Evolutionary conservation across 2,113 vertebrate genomes (phyloP).

Genomic region (Siphamia tubifer): DNA sequence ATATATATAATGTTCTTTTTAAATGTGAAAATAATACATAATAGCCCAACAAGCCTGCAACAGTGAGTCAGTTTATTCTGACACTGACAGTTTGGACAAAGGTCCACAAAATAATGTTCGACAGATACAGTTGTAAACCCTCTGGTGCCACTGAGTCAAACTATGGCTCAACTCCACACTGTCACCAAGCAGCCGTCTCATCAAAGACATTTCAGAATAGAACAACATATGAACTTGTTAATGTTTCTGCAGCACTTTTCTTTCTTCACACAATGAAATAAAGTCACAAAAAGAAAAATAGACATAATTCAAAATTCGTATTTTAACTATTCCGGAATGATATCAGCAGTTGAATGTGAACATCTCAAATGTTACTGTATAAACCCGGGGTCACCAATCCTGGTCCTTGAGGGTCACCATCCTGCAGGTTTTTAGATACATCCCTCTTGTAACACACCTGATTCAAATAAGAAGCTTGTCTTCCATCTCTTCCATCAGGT

Average conservation of each 20-base stretch:
- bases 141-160: not conserved
- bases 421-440: too few species aligned
- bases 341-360: not conserved
- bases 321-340: constrained; percentile 38
- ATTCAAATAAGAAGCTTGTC: too few species aligned
- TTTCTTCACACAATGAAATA: not conserved
- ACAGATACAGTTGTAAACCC: not conserved
- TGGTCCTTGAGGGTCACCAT: too few species aligned
- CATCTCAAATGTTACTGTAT: not conserved
- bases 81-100: constrained; percentile 2
- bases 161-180: too few species aligned
- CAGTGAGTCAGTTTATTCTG: constrained; percentile 32
- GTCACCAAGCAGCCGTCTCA: too few species aligned
- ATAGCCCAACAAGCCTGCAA: not conserved
- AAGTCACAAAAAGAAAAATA: not conserved
- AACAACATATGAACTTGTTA: not conserved
- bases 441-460: too few species aligned
- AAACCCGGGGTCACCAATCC: too few species aligned
- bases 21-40: not conserved
- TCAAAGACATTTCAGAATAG: not conserved
- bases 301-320: not conserved
- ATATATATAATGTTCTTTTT: too few species aligned
- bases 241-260: not conserved
- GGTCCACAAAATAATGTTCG: not conserved
- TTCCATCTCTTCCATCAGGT: too few species aligned